phyloP scores from a whole-genome alignment of 2,113 vertebrate species.

The Heptranchias perlo region DNA sequence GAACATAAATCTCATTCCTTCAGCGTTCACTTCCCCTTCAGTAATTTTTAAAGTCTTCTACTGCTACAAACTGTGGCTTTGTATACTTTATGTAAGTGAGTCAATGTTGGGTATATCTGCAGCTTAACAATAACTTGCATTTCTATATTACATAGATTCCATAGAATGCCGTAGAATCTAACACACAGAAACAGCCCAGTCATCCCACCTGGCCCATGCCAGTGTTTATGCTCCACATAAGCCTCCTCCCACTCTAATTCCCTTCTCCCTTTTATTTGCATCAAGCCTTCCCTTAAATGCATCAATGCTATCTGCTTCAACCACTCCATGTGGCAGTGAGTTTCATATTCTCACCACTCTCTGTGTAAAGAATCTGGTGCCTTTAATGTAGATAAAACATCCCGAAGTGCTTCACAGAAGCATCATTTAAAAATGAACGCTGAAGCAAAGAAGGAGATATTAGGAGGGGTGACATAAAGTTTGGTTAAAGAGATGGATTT shows the following conservation, averaged over 20 bases:
- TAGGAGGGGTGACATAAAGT: too few species aligned
- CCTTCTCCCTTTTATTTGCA: too few species aligned
- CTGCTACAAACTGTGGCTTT: background rate
- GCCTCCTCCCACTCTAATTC: background rate
- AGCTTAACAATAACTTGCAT: background rate
- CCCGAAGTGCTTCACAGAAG: too few species aligned
- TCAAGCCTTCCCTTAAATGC: too few species aligned
- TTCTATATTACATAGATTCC: background rate
- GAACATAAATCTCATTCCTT: background rate
- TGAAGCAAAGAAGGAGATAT: too few species aligned
- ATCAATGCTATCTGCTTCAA: too few species aligned
- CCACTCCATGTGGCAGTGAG: too few species aligned
- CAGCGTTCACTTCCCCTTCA: background rate
- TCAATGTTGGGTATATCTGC: background rate
- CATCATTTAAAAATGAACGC: too few species aligned
- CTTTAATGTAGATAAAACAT: too few species aligned
- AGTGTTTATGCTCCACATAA: background rate
- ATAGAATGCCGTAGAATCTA: background rate
- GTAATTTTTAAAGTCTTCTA: background rate
- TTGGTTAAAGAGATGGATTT: too few species aligned
- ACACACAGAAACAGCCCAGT: background rate
- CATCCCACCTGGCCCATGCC: background rate
- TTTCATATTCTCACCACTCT: too few species aligned
- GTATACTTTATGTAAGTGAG: background rate
- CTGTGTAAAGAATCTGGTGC: too few species aligned